These are phyloP conservation scores for Nothura maculosa DNA, from an alignment of 2,797 vertebrate genomes.

Conservation along the genomic window DNA sequence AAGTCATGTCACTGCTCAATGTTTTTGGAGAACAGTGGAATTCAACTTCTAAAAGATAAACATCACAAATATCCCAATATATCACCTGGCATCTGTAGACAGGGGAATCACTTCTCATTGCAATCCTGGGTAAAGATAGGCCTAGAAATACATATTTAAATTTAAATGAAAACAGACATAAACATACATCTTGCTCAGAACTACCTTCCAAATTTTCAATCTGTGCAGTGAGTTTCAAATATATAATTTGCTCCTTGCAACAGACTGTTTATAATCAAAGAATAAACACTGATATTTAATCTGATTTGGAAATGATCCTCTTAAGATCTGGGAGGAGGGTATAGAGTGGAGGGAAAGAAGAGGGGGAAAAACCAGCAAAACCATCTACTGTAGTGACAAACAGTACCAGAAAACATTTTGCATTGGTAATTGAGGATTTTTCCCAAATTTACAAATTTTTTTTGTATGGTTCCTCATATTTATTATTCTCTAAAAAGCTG, in stretches of 20 bases:
- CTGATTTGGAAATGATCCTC: not conserved
- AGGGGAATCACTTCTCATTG: rapidly evolving
- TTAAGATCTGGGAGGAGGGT: not conserved
- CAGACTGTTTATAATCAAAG: not conserved
- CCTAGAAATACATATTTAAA: not conserved
- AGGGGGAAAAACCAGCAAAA: not conserved
- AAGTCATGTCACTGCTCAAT: not conserved
- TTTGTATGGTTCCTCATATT: conserved; percentile 13
- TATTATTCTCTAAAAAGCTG: not conserved
- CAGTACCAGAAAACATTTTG: not conserved
- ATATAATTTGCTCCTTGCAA: not conserved
- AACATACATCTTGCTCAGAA: not conserved
- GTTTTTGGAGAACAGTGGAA: not conserved
- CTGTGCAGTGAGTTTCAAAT: not conserved
- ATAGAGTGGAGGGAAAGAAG: too few relatives aligned
- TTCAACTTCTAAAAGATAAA: not conserved
- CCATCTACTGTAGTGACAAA: not conserved
- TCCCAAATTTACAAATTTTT: not conserved
- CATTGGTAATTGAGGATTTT: conserved; percentile 10
- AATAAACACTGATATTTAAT: not conserved
- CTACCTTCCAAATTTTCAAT: not conserved
- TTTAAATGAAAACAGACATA: conserved; percentile 13
- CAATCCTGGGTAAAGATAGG: not conserved
- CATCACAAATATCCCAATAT: not conserved
- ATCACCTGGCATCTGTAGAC: not conserved